A percentile compares a stretch with the other conserved stretches of the same genome.
phyloP scores from a whole-genome alignment of 2,888 invertebrate species.

The Habrosyne pyritoides region DNA sequence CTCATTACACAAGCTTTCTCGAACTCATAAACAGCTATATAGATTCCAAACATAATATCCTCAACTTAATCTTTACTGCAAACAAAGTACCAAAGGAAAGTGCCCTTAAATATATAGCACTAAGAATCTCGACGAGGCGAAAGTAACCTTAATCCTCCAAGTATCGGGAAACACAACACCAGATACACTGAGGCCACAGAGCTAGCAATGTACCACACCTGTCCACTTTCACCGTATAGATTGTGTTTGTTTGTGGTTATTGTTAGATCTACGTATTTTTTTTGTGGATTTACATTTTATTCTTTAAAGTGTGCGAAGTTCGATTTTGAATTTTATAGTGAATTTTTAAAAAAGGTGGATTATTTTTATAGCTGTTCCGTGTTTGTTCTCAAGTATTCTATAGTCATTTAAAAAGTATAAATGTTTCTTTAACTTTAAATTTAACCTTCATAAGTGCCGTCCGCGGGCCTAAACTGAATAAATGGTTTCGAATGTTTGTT shows the following conservation, averaged over 20 bases:
- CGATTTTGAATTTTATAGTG: too few species aligned
- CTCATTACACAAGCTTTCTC: not conserved
- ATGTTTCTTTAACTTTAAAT: too few species aligned
- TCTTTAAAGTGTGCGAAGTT: too few species aligned
- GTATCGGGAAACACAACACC: conserved; percentile 44
- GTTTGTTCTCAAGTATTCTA: too few species aligned
- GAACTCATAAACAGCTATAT: not conserved
- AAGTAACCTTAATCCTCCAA: conserved; percentile 49
- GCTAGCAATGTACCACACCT: conserved; percentile 17
- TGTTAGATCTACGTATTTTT: not conserved
- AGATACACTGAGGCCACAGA: conserved; percentile 13
- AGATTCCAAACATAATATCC: not conserved
- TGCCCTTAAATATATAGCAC: conserved; percentile 47
- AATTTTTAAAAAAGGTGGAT: too few species aligned
- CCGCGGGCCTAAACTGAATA: too few species aligned
- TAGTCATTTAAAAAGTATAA: too few species aligned
- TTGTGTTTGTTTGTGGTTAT: conserved; percentile 7
- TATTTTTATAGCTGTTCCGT: too few species aligned
- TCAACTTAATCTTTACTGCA: not conserved
- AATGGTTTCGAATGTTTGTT: too few species aligned
- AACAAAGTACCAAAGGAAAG: conserved; percentile 39
- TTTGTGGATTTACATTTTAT: too few species aligned
- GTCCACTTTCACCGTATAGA: conserved; percentile 35
- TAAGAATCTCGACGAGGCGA: conserved; percentile 38
- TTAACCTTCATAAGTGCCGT: too few species aligned